Conservation (phyloP, 2,113 vertebrate genomes). For the Amia ocellicauda region DNA sequence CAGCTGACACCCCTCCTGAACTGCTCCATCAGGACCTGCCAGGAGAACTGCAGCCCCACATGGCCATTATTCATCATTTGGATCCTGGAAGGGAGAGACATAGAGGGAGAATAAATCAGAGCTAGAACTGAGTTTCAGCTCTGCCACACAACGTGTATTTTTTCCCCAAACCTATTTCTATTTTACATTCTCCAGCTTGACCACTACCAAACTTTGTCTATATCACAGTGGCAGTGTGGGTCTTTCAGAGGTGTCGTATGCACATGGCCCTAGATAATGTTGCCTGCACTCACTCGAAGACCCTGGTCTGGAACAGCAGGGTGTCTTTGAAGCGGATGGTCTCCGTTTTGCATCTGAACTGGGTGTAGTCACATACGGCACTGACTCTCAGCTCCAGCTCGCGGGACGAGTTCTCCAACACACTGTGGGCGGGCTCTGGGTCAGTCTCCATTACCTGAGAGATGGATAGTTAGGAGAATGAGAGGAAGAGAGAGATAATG, state of each 20-base stretch:
- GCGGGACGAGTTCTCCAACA: constrained; percentile 60
- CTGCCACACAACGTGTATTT: background rate
- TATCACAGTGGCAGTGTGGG: too few relatives aligned
- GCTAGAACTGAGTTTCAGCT: background rate
- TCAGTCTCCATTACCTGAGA: constrained; percentile 66
- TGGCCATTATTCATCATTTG: constrained; percentile 67
- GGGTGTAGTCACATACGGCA: constrained; percentile 60
- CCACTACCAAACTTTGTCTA: too few relatives aligned
- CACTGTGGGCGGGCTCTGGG: constrained; percentile 66
- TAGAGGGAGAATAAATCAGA: background rate
- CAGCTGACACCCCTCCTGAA: constrained; percentile 26
- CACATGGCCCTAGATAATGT: background rate
- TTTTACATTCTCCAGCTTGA: too few relatives aligned
- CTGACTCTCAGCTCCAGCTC: constrained; percentile 72
- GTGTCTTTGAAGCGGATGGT: constrained; percentile 73
- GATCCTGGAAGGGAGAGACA: constrained; percentile 40
- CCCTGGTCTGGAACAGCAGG: constrained; percentile 72
- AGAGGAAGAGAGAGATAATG: too few relatives aligned
- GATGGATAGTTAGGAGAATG: too few relatives aligned
- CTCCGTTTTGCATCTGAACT: constrained; percentile 49
- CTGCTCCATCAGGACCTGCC: constrained; percentile 54
- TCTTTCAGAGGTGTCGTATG: too few relatives aligned
- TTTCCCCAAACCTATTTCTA: too few relatives aligned
- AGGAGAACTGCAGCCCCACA: constrained; percentile 71
- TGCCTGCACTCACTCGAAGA: constrained; percentile 67